Conservation (phyloP, 2,888 invertebrate genomes). For the Cephalotes varians region DNA sequence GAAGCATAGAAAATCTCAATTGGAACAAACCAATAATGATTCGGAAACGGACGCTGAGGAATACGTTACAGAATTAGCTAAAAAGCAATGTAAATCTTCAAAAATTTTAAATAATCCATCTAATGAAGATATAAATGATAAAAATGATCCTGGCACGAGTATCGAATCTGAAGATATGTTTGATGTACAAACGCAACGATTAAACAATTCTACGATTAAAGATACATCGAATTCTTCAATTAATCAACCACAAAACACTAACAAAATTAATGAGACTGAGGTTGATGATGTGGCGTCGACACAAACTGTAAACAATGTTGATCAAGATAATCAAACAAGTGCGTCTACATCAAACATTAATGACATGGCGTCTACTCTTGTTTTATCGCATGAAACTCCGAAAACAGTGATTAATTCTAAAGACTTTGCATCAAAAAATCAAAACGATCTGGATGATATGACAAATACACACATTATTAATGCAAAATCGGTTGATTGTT, state of each 20-base stretch:
- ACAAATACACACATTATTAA: conserved; percentile 55
- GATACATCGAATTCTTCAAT: background rate
- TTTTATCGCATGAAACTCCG: background rate
- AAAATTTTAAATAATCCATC: background rate
- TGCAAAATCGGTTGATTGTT: background rate
- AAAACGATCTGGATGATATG: conserved; percentile 38
- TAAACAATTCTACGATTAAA: background rate
- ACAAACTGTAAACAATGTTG: background rate
- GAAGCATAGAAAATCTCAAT: background rate
- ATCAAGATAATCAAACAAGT: background rate
- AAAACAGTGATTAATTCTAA: background rate
- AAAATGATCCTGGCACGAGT: conserved; percentile 31
- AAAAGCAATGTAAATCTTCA: background rate
- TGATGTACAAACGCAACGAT: conserved; percentile 60
- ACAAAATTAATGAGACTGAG: background rate
- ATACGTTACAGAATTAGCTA: conserved; percentile 42
- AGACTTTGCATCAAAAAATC: background rate
- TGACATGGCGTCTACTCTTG: conserved; percentile 50
- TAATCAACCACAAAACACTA: background rate
- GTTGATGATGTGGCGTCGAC: background rate
- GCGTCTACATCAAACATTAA: background rate
- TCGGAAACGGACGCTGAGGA: conserved; percentile 61
- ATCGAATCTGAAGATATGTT: conserved; percentile 62
- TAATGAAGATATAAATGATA: conserved; percentile 24
- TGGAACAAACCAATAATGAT: conserved; percentile 28